Evolutionary conservation across 2,888 invertebrate genomes (phyloP), one percentile per base, ranked within the genome.

Genomic region (Leptarthrus brevirostris): DNA sequence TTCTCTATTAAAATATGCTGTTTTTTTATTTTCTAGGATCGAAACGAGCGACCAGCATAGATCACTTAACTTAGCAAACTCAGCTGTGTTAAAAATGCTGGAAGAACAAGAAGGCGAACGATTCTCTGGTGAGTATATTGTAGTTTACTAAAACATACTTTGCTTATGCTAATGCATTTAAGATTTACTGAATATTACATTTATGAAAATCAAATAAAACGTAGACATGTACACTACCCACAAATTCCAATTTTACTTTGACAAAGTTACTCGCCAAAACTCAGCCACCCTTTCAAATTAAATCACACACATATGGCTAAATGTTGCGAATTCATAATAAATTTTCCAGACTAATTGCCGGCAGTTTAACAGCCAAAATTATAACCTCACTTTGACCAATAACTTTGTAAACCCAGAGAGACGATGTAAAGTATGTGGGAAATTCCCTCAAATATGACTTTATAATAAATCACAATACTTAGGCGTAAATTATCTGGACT

Each of bases 51-150:
- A 92, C 78, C 88, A 90, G 79, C 86, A 86, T 61, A 93, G 93
- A 82, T 93, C 94, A 74, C 87, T 90, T 64, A 94, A 94, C 85
- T 88, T 94, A 80, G 93, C 93, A 81, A 93, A 94, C 85, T 94
- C 94, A 61, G 93, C 93, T 58, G 94, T 94, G 72, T 86, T 94
- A 79, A 89, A 92, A 77, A 93, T 94, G 90, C 88, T 94, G 75
- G 93, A 94, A 82, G 94, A 94, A 83, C 93, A 94, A 83, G 93
- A 94, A 83, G 86, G 87, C 78, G 87, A 90, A 80, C 90, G 89
- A 61, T 30, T 61, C 40, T 61, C 61, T 12, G 82, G 87, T 89
- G 78, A 88, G 87, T 81, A 83, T 88, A 88, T 79, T n/a, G n/a
- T n/a, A n/a, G n/a, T n/a, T n/a, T n/a, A n/a, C n/a, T n/a, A n/a